Evolutionary conservation across 2,797 vertebrate genomes (phyloP).

Genomic region (Leucoraja ocellata): DNA sequence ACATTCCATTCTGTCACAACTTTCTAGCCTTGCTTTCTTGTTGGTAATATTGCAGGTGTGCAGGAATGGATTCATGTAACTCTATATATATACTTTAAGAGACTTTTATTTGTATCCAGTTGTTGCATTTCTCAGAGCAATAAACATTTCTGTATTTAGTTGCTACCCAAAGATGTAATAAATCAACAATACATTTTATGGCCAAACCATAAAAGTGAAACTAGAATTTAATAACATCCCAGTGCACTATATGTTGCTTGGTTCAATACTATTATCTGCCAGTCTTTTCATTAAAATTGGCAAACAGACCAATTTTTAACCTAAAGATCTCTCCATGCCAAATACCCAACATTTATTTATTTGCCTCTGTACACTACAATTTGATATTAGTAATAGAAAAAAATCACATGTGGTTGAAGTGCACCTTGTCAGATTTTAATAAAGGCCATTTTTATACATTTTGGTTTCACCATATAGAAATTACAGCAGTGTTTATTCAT

Average conservation of each 20-base stretch:
- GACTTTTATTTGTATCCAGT: background rate
- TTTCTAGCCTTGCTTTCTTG: background rate
- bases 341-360: no score
- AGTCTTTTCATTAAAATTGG: background rate
- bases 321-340: background rate
- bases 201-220: background rate
- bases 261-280: background rate
- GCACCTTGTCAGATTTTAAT: no score
- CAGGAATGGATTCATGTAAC: background rate
- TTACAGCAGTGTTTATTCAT: no score
- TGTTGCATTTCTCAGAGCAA: background rate
- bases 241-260: background rate
- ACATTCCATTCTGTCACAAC: background rate
- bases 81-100: background rate
- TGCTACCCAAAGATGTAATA: background rate
- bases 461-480: no score
- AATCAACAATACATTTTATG: background rate
- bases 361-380: no score
- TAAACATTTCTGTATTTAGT: background rate
- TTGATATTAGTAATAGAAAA: no score
- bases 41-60: background rate
- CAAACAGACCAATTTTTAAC: background rate
- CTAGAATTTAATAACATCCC: background rate
- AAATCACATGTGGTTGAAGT: no score
- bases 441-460: no score